A percentile compares a stretch with the other conserved stretches of the same genome.
These are phyloP conservation scores for Scaptomyza cyrtandrae DNA, from an alignment of 2,888 invertebrate genomes.

Conservation along the genomic window DNA sequence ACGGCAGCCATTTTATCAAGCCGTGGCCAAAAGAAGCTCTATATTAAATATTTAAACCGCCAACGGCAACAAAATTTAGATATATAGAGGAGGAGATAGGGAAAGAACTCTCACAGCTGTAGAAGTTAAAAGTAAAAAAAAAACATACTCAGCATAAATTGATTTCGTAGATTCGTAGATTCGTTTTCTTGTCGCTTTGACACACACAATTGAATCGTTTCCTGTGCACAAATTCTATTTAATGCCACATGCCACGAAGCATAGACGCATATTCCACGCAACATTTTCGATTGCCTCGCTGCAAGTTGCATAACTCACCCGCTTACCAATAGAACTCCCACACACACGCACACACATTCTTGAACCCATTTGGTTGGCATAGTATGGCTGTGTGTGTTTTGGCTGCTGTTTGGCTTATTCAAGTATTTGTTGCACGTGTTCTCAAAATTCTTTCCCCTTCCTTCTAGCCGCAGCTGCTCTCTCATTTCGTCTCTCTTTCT, in stretches of 20 bases:
- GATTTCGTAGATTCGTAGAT: constrained; percentile 6
- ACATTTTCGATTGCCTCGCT: constrained; percentile 3
- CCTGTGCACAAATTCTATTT: constrained; percentile 53
- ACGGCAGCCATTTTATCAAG: constrained; percentile 53
- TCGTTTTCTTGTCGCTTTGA: constrained; percentile 19
- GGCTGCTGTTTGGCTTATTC: too few species aligned
- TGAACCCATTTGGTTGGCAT: not conserved
- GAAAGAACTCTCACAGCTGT: constrained; percentile 30
- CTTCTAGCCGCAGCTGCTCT: not conserved
- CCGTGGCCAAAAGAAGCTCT: constrained; percentile 22
- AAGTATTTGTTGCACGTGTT: constrained; percentile 35
- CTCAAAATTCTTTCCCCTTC: not conserved
- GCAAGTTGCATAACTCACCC: constrained; percentile 56
- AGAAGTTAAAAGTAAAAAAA: constrained; percentile 2
- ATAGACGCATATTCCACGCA: constrained; percentile 5
- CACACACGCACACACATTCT: not conserved
- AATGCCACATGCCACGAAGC: constrained; percentile 30
- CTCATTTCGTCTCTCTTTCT: too few species aligned
- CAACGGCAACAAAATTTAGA: constrained; percentile 46
- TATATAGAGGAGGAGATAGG: not conserved
- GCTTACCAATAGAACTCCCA: constrained; percentile 27
- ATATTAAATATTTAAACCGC: constrained; percentile 58
- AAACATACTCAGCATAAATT: constrained; percentile 35
- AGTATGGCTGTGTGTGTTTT: not conserved
- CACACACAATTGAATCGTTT: constrained; percentile 39